phyloP scores from a whole-genome alignment of 2,888 invertebrate genomes.

The Coelinius sp. region DNA sequence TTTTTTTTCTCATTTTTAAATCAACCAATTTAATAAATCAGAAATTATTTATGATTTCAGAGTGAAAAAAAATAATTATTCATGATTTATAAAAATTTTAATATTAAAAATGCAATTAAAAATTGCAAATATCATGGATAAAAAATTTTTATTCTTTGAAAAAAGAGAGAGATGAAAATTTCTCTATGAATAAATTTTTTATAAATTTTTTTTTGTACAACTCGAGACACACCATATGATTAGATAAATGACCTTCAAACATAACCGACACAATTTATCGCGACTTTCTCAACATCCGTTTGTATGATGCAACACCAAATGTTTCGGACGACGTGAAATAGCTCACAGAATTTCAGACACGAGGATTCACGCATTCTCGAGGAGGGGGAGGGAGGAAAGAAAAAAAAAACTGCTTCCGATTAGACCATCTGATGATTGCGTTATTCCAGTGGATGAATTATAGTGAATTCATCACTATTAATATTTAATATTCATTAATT shows the following conservation, averaged over 20 bases:
- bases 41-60: too few species aligned
- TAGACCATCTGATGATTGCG: constrained; percentile 3
- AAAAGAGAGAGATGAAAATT: too few species aligned
- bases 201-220: background rate
- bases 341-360: background rate
- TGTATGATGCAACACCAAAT: constrained; percentile 10
- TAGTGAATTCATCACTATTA: background rate
- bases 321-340: background rate
- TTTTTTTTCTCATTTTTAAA: too few species aligned
- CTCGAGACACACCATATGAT: background rate
- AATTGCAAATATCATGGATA: too few species aligned
- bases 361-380: background rate
- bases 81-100: too few species aligned
- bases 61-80: too few species aligned
- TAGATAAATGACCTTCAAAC: background rate
- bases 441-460: background rate
- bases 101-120: too few species aligned
- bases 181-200: too few species aligned
- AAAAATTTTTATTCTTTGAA: too few species aligned
- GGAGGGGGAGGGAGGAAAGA: too few species aligned
- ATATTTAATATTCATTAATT: constrained; percentile 22
- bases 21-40: too few species aligned
- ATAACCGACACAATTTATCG: background rate
- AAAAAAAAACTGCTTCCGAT: background rate
- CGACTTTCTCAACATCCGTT: constrained; percentile 5